Conservation (phyloP, 2,888 invertebrate species). For the Halictus ligatus region DNA sequence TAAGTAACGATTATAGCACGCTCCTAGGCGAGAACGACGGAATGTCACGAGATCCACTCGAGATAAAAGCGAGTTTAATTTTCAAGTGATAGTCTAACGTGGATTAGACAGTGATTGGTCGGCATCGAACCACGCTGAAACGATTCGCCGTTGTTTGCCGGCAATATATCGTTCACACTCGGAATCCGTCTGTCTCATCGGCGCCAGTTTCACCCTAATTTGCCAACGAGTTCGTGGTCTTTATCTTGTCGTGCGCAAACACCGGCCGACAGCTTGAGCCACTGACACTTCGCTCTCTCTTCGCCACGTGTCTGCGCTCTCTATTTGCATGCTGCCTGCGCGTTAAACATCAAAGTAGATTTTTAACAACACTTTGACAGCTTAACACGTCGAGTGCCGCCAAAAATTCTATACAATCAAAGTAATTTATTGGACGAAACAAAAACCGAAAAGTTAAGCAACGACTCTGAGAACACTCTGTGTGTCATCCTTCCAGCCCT, state of each 20-base stretch:
- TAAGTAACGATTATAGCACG: neutral
- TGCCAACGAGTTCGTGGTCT: slow-evolving; percentile 31
- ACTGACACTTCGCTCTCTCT: neutral
- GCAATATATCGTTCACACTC: slow-evolving; percentile 16
- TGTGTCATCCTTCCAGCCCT: too few relatives aligned
- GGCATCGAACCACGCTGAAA: neutral
- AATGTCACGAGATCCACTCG: slow-evolving; percentile 25
- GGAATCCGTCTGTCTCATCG: slow-evolving; percentile 19
- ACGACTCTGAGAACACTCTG: too few relatives aligned
- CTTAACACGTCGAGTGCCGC: too few relatives aligned
- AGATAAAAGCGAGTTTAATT: slow-evolving; percentile 4
- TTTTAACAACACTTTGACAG: neutral
- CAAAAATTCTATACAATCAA: neutral
- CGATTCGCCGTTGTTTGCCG: slow-evolving; percentile 25
- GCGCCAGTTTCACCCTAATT: slow-evolving; percentile 41
- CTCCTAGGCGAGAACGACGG: neutral
- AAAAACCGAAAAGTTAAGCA: too few relatives aligned
- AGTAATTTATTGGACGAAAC: too few relatives aligned
- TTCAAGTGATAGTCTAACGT: neutral
- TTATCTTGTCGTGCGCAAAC: slow-evolving; percentile 46
- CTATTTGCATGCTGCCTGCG: neutral
- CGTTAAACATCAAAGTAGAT: neutral
- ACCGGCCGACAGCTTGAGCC: slow-evolving; percentile 11
- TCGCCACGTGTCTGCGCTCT: neutral
- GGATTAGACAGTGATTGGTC: slow-evolving; percentile 13